Percentiles rank a stretch among this genome's conserved stretches.
These are phyloP conservation scores for Choreutis nemorana DNA, from an alignment of 2,888 invertebrate genomes.

Conservation along the genomic window DNA sequence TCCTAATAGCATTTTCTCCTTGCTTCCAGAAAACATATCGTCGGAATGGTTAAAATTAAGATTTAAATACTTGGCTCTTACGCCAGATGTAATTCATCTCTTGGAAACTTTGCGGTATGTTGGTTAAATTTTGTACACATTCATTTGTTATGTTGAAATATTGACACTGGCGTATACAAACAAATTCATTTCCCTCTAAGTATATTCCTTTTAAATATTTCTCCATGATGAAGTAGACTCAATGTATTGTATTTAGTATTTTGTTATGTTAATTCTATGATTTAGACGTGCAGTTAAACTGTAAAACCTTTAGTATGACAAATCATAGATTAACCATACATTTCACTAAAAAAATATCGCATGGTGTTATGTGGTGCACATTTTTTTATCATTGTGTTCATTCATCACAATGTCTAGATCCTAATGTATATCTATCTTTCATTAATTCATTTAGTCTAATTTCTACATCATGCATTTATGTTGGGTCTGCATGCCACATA, in stretches of 20 bases:
- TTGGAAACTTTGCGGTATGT: conserved; percentile 71
- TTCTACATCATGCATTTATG: too few relatives aligned
- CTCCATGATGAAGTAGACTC: conserved; percentile 37
- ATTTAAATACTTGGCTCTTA: conserved; percentile 76
- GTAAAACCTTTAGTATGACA: neutral
- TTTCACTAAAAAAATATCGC: conserved; percentile 17
- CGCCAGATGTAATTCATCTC: conserved; percentile 73
- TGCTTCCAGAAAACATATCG: conserved; percentile 74
- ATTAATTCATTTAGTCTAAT: too few relatives aligned
- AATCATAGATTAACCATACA: neutral
- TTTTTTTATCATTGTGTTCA: conserved; percentile 1
- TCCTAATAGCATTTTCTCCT: too few relatives aligned
- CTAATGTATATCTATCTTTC: too few relatives aligned
- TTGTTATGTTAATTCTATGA: neutral
- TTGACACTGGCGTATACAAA: conserved; percentile 18
- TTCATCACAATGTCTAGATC: neutral
- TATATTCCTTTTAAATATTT: conserved; percentile 35
- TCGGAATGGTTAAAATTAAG: conserved; percentile 81
- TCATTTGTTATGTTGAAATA: conserved; percentile 57
- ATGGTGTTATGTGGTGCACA: conserved; percentile 60
- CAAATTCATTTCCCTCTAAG: conserved; percentile 4
- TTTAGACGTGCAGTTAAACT: neutral
- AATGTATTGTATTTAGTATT: neutral
- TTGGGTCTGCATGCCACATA: conserved; percentile 62
- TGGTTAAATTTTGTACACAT: conserved; percentile 18